Evolutionary conservation across 2,797 vertebrate genomes (phyloP).

Genomic region (Atherinosoma microstoma): DNA sequence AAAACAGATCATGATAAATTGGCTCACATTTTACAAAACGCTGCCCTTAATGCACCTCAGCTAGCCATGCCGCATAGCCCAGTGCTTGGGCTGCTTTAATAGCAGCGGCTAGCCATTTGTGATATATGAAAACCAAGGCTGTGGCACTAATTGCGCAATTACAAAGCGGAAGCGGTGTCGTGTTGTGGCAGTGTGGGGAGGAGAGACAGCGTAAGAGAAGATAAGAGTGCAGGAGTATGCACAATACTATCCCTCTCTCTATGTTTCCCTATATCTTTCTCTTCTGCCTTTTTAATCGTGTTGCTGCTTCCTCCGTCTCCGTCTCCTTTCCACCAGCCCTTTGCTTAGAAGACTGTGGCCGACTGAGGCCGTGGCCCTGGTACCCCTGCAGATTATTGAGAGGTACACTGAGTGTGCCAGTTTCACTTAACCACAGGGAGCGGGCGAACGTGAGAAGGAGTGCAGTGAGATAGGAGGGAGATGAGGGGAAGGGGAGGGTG

Average conservation of each 20-base stretch:
- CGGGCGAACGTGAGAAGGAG: constrained; percentile 49
- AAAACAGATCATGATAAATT: constrained; percentile 98
- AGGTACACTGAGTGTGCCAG: constrained; percentile 64
- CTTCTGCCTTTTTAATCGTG: constrained; percentile 1
- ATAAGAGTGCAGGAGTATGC: constrained; percentile 66
- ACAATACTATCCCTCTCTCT: constrained; percentile 39
- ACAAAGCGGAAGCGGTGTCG: constrained; percentile 93
- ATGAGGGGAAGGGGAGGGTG: constrained; percentile 33
- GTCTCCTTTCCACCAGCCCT: constrained; percentile 23
- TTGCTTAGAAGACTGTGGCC: constrained; percentile 33
- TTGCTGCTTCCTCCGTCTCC: constrained; percentile 17
- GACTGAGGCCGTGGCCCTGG: constrained; percentile 49
- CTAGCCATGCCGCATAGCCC: constrained; percentile 77
- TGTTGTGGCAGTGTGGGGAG: constrained; percentile 88
- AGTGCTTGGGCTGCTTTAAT: constrained; percentile 77
- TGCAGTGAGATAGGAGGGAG: constrained; percentile 48
- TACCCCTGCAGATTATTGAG: constrained; percentile 60
- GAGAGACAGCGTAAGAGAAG: constrained; percentile 76
- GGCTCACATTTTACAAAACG: constrained; percentile 95
- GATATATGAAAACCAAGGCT: constrained; percentile 94
- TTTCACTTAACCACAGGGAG: constrained; percentile 65
- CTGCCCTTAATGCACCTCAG: constrained; percentile 93
- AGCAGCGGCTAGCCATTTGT: constrained; percentile 87
- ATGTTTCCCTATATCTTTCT: constrained; percentile 30
- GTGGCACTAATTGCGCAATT: constrained; percentile 99